phyloP scores from a whole-genome alignment of 2,797 vertebrate species.

The Pangasius mekongensis region DNA sequence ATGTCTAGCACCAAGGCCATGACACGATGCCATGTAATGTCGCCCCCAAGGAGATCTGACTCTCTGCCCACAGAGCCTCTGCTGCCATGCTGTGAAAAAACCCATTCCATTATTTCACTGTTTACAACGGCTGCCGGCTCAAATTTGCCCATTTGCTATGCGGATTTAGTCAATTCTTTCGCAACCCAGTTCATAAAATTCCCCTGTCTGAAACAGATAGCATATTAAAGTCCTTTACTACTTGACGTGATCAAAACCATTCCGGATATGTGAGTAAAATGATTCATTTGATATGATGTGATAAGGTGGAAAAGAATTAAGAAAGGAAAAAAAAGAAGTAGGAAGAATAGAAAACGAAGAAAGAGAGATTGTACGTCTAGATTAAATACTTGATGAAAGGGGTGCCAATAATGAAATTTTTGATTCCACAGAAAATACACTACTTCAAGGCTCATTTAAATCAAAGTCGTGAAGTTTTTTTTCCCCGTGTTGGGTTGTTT shows the following conservation, averaged over 20 bases:
- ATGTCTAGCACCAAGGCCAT: constrained; percentile 63
- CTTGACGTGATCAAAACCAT: constrained; percentile 35
- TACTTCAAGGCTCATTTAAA: constrained; percentile 70
- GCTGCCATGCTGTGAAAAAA: constrained; percentile 15
- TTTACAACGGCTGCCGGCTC: constrained; percentile 18
- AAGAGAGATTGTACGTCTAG: constrained; percentile 31
- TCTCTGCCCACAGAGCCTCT: constrained; percentile 25
- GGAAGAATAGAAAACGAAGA: constrained; percentile 13
- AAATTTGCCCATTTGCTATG: constrained; percentile 22
- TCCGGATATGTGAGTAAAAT: constrained; percentile 39
- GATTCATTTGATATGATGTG: constrained; percentile 40
- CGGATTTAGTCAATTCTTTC: constrained; percentile 35
- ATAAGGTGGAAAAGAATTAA: constrained; percentile 24
- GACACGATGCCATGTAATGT: constrained; percentile 62
- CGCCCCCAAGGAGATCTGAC: constrained; percentile 57
- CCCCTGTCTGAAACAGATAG: constrained; percentile 33
- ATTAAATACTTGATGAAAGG: constrained; percentile 56
- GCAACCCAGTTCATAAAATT: constrained; percentile 36
- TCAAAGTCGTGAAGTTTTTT: constrained; percentile 66
- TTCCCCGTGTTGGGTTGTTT: constrained; percentile 72
- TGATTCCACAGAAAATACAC: constrained; percentile 63
- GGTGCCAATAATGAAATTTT: constrained; percentile 63
- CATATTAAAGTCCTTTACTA: constrained; percentile 26
- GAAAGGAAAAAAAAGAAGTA: constrained; percentile 11
- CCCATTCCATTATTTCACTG: constrained; percentile 35